Evolutionary conservation across 1,140 invertebrate species (phyloP).

Genomic region (Hyposmocoma kahamanoa): DNA sequence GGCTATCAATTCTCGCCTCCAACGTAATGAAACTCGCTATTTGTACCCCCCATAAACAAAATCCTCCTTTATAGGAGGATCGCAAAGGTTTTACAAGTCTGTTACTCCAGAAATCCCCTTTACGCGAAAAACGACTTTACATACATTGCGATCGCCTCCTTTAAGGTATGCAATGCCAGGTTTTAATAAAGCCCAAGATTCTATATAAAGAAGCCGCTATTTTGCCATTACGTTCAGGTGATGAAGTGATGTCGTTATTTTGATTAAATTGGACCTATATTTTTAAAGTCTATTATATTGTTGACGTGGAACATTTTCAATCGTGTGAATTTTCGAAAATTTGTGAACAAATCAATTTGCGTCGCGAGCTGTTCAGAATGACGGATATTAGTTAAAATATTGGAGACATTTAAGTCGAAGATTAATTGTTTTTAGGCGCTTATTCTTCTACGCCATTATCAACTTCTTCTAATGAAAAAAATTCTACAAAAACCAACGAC

Average conservation of each 20-base stretch:
- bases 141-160: constrained; percentile 17
- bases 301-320: too few relatives aligned
- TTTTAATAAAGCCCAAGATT: constrained; percentile 9
- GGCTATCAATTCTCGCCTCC: constrained; percentile 40
- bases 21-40: constrained; percentile 56
- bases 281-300: neutral
- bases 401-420: neutral
- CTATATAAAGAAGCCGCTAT: neutral
- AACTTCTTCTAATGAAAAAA: too few relatives aligned
- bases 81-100: constrained; percentile 48
- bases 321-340: neutral
- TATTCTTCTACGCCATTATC: too few relatives aligned
- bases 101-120: constrained; percentile 33
- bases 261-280: constrained; percentile 4
- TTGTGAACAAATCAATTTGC: neutral
- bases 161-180: neutral
- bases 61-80: constrained; percentile 52
- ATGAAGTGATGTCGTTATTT: constrained; percentile 8
- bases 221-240: constrained; percentile 6
- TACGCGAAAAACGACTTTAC: constrained; percentile 40
- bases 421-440: neutral
- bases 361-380: neutral
- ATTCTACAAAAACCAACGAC: too few relatives aligned
- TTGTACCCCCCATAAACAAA: constrained; percentile 58
- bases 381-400: neutral